These are phyloP conservation scores for Endomychus coccineus DNA, from an alignment of 2,888 invertebrate genomes.

Conservation along the genomic window DNA sequence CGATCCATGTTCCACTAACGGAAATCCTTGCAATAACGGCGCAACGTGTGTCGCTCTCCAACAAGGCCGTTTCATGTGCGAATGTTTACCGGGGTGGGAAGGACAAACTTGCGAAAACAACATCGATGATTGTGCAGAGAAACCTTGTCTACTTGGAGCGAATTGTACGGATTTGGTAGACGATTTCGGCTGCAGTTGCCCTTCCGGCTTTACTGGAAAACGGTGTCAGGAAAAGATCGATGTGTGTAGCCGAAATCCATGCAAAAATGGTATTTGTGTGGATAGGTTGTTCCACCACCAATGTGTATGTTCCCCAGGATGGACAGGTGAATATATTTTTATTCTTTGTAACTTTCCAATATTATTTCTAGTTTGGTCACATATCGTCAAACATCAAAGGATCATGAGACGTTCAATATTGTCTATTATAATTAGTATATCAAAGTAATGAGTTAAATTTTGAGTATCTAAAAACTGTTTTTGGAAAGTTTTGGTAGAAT, in stretches of 20 bases:
- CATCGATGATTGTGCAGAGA: slow-evolving; percentile 87
- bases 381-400: no score
- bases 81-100: slow-evolving; percentile 95
- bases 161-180: slow-evolving; percentile 91
- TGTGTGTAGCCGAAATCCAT: slow-evolving; percentile 82
- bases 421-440: no score
- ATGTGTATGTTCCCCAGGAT: slow-evolving; percentile 88
- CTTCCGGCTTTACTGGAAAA: slow-evolving; percentile 91
- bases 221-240: slow-evolving; percentile 94
- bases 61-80: slow-evolving; percentile 89
- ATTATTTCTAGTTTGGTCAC: no score
- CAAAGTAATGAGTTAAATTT: no score
- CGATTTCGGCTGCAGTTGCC: slow-evolving; percentile 90
- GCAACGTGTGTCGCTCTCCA: slow-evolving; percentile 83
- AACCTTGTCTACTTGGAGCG: slow-evolving; percentile 82
- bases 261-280: slow-evolving; percentile 87
- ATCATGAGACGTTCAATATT: no score
- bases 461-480: no score
- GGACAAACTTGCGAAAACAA: slow-evolving; percentile 92
- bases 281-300: slow-evolving; percentile 81
- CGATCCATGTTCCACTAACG: slow-evolving; percentile 82
- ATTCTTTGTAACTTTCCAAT: background rate
- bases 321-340: slow-evolving; percentile 65
- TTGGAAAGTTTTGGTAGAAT: no score
- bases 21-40: slow-evolving; percentile 86